A percentile compares a stretch with the other conserved stretches of the same genome.
Conservation (phyloP, 1,140 invertebrate genomes). For the Dinoponera quadriceps region DNA sequence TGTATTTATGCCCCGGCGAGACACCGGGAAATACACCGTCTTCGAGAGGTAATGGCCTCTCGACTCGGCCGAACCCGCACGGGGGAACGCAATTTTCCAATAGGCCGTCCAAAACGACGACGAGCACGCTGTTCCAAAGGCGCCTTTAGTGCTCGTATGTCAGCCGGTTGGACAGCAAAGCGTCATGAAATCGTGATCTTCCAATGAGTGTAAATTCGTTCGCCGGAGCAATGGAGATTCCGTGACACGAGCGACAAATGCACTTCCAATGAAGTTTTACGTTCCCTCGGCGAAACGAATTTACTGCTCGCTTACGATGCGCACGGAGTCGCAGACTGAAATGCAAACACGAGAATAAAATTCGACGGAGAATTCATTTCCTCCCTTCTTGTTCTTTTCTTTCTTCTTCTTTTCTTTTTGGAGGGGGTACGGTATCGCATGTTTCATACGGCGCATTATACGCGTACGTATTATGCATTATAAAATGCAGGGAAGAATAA, state of each 20-base stretch:
- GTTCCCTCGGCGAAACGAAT: constrained; percentile 53
- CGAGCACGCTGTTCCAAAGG: constrained; percentile 33
- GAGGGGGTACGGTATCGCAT: too few relatives aligned
- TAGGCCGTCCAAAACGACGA: constrained; percentile 58
- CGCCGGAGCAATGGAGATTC: constrained; percentile 37
- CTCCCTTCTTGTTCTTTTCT: too few relatives aligned
- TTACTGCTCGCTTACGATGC: constrained; percentile 26
- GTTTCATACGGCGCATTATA: too few relatives aligned
- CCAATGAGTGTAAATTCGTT: constrained; percentile 69
- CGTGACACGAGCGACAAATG: constrained; percentile 37
- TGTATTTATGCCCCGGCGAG: constrained; percentile 63
- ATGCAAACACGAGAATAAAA: not conserved
- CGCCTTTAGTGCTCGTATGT: constrained; percentile 66
- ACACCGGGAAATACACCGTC: constrained; percentile 59
- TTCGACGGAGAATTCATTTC: not conserved
- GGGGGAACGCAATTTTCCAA: constrained; percentile 61
- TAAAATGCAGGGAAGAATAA: not conserved
- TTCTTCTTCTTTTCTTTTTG: too few relatives aligned
- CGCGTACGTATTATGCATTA: not conserved
- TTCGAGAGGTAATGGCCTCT: constrained; percentile 57
- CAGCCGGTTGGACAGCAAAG: constrained; percentile 53
- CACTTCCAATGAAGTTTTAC: constrained; percentile 57
- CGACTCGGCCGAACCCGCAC: not conserved
- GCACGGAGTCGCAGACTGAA: not conserved
- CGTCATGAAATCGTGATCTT: constrained; percentile 75